Evolutionary conservation across 2,113 vertebrate genomes (phyloP).

Genomic region (Lethenteron reissneri): DNA sequence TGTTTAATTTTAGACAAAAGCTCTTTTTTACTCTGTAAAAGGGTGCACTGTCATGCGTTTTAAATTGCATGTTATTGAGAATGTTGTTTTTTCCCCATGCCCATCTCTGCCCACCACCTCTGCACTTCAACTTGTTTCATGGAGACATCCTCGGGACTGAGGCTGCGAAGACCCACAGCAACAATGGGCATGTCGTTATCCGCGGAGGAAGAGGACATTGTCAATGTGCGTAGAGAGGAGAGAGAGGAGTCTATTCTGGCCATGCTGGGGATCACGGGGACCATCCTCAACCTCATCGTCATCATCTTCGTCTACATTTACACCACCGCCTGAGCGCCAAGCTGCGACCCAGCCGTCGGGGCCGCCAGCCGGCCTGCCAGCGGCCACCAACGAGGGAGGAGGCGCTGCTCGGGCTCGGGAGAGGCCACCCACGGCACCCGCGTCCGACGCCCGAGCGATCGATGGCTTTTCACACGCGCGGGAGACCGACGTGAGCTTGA

Average conservation of each 20-base stretch:
- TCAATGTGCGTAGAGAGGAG: slow-evolving; percentile 52
- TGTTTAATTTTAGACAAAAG: too few relatives aligned
- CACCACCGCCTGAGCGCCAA: slow-evolving; percentile 37
- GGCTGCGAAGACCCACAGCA: slow-evolving; percentile 29
- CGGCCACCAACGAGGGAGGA: background rate
- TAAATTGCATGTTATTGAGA: background rate
- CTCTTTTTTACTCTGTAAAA: background rate
- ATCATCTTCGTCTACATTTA: slow-evolving; percentile 67
- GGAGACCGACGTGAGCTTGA: too few relatives aligned
- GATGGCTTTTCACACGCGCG: too few relatives aligned
- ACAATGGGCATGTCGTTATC: slow-evolving; percentile 55
- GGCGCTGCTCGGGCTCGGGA: background rate
- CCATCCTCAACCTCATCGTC: slow-evolving; percentile 58
- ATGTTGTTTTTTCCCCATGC: background rate
- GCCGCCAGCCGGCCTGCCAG: background rate
- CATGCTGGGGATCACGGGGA: slow-evolving; percentile 53
- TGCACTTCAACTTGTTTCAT: background rate
- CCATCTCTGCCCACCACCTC: background rate
- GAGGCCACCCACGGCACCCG: too few relatives aligned
- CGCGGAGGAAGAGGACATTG: slow-evolving; percentile 43
- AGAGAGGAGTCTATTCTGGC: slow-evolving; percentile 64
- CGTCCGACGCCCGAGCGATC: too few relatives aligned
- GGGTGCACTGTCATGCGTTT: background rate
- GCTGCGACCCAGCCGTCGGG: slow-evolving; percentile 12
- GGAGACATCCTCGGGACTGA: slow-evolving; percentile 35